Evolutionary conservation across 2,113 vertebrate genomes (phyloP), one percentile per base, ranked within the genome.

Genomic region (Nestor notabilis): DNA sequence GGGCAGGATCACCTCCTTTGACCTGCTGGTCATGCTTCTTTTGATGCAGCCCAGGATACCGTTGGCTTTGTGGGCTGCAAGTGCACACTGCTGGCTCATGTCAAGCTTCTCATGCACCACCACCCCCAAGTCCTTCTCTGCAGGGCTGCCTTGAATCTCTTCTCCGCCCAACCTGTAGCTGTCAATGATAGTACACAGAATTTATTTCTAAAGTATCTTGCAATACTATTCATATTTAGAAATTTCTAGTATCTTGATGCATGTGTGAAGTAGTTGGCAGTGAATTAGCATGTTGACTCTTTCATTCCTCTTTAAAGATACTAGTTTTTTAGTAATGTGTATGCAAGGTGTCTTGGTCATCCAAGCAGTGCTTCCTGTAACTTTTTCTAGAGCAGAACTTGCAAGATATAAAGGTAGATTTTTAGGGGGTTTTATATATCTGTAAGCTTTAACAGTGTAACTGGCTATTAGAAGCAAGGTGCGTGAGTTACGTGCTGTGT

Each of bases 401-500:
- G 33, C 35, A 85, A 76, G 25, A 63, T 68, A 19, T 0, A 74
- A 53, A 44, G 44, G n/a, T 69, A 37, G 60, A 60, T 49, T 21
- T 17, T 23, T 24, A 18, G 31, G 55, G 55, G 55, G n/a, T 19
- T 28, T 37, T 53, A 23, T 39, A 0, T 74, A 63, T n/a, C 7
- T 33, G 41, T 17, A 68, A 70, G 14, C 37, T 81, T 65, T 47
- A 78, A 39, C 43, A 76, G 44, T 63, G 41, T 91, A 82, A 64
- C 35, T 83, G 49, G 17, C 24, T 60, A 10, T 76, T 71, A 66
- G 46, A 83, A 76, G 31, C 17, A 39, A 72, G 47, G 13, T 50
- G 44, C 0, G 0, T 78, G 46, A 7, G 11, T 52, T 72, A 17
- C 19, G 4, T 56, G 37, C 50, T 61, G 17, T 81, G 6, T 52